Conservation (phyloP, 2,888 invertebrate genomes). For the Bombylius major region DNA sequence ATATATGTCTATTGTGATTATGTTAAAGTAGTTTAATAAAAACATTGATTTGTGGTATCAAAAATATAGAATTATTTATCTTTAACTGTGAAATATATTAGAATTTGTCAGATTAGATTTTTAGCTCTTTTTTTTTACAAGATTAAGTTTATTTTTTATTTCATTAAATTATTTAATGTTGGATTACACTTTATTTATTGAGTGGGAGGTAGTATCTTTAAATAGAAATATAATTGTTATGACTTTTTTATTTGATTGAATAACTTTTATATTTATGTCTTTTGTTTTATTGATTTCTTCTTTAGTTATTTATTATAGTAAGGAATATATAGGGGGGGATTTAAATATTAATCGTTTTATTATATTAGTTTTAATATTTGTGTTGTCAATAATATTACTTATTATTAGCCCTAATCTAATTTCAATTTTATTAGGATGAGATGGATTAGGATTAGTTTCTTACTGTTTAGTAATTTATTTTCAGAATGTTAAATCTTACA, state of each 20-base stretch:
- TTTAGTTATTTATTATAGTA: slow-evolving; percentile 50
- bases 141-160: slow-evolving; percentile 30
- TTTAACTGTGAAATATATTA: slow-evolving; percentile 41
- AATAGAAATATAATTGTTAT: slow-evolving; percentile 40
- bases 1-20: slow-evolving; percentile 41
- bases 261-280: slow-evolving; percentile 49
- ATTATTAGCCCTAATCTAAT: slow-evolving; percentile 57
- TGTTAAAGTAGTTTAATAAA: slow-evolving; percentile 54
- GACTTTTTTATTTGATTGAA: slow-evolving; percentile 50
- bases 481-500: slow-evolving; percentile 51
- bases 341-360: slow-evolving; percentile 49
- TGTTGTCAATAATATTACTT: slow-evolving; percentile 52
- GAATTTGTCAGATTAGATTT: slow-evolving; percentile 43
- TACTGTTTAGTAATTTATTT: slow-evolving; percentile 49
- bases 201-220: slow-evolving; percentile 43
- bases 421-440: slow-evolving; percentile 58
- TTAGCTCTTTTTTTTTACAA: slow-evolving; percentile 39
- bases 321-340: slow-evolving; percentile 48
- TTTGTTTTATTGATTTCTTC: slow-evolving; percentile 55
- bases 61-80: slow-evolving; percentile 41
- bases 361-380: slow-evolving; percentile 51
- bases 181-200: slow-evolving; percentile 40
- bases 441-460: slow-evolving; percentile 59
- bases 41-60: slow-evolving; percentile 56
- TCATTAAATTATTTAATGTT: slow-evolving; percentile 39